A percentile compares a stretch with the other conserved stretches of the same genome.
Evolutionary conservation across 2,113 vertebrate species (phyloP).

Genomic region (Solea senegalensis): DNA sequence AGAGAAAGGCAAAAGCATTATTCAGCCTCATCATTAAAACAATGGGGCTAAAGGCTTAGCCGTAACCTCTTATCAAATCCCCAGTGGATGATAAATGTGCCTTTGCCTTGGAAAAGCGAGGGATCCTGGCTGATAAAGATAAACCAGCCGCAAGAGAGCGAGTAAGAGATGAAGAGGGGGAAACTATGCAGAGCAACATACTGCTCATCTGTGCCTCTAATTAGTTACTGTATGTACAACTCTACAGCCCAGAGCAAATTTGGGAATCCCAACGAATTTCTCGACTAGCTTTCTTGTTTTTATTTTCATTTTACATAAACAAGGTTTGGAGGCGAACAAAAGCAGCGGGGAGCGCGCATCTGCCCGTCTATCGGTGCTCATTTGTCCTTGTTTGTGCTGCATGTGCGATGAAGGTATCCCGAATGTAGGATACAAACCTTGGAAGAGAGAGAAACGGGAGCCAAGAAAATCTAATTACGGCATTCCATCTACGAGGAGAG

Average conservation of each 20-base stretch:
- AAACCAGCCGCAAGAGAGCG: conserved; percentile 47
- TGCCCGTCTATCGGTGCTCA: neutral
- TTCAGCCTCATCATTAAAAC: conserved; percentile 71
- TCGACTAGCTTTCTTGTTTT: conserved; percentile 15
- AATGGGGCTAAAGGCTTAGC: conserved; percentile 74
- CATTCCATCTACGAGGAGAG: conserved; percentile 50
- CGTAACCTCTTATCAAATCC: conserved; percentile 66
- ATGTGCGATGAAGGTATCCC: conserved; percentile 33
- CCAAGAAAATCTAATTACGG: conserved; percentile 67
- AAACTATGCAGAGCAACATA: conserved; percentile 17
- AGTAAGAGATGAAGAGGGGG: conserved; percentile 27
- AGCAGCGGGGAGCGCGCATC: conserved; percentile 10
- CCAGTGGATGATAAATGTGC: conserved; percentile 67
- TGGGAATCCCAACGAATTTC: conserved; percentile 56
- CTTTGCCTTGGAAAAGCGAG: conserved; percentile 58
- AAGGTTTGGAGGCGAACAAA: conserved; percentile 35
- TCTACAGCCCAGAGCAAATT: conserved; percentile 47
- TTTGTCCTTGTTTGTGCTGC: conserved; percentile 28
- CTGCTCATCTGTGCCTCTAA: conserved; percentile 70
- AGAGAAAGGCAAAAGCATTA: conserved; percentile 32
- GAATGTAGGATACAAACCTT: conserved; percentile 41
- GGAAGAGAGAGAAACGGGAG: neutral
- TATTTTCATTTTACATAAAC: conserved; percentile 10
- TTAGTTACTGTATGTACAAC: conserved; percentile 69
- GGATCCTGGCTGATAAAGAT: conserved; percentile 65